phyloP scores from a whole-genome alignment of 2,888 invertebrate genomes.

The Acanthosepion esculentum region DNA sequence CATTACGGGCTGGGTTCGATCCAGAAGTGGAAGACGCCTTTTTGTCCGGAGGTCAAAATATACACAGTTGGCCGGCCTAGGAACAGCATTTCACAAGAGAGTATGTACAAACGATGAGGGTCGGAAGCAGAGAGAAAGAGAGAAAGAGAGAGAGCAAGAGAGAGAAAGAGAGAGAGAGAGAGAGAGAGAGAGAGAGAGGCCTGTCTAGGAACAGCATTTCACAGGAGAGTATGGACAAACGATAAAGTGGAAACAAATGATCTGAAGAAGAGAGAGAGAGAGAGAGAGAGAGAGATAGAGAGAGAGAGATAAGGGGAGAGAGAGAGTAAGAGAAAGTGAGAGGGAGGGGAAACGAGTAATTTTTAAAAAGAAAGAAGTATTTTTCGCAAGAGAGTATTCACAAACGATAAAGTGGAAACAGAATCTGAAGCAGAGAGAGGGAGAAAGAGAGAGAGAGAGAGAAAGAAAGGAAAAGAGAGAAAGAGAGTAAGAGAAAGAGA shows the following conservation, averaged over 20 bases:
- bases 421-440: neutral
- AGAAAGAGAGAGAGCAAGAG: neutral
- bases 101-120: neutral
- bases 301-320: neutral
- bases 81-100: neutral
- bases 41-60: neutral
- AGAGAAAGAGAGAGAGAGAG: neutral
- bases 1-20: neutral
- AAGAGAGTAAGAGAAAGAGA: neutral
- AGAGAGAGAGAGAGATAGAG: neutral
- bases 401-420: too few species aligned
- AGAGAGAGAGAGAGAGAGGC: neutral
- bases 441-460: neutral
- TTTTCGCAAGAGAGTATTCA: too few species aligned
- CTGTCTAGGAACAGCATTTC: neutral
- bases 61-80: neutral
- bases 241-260: too few species aligned
- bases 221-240: too few species aligned
- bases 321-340: neutral
- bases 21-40: conserved; percentile 21
- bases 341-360: neutral
- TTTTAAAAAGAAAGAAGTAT: too few species aligned
- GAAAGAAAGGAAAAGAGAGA: neutral
- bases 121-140: neutral
- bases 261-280: neutral